A percentile compares a stretch with the other conserved stretches of the same genome.
Conservation (phyloP, 2,888 invertebrate genomes). For the Euclidia mi region DNA sequence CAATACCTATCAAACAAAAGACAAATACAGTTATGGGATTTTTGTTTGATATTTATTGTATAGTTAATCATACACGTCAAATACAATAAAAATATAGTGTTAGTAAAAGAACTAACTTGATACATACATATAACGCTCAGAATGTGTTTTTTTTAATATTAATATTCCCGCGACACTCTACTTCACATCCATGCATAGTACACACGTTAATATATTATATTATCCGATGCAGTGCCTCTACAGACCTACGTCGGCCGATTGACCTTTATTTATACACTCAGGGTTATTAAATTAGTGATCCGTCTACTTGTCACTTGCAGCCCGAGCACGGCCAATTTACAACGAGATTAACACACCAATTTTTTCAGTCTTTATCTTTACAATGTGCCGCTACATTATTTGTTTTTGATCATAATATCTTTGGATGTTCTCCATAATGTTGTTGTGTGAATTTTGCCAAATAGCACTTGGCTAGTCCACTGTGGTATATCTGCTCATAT, state of each 20-base stretch:
- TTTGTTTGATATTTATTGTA: too few species aligned
- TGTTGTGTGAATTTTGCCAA: background rate
- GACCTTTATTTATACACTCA: constrained; percentile 39
- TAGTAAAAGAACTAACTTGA: too few species aligned
- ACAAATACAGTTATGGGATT: too few species aligned
- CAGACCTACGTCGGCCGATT: constrained; percentile 26
- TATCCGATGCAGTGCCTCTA: constrained; percentile 23
- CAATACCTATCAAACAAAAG: too few species aligned
- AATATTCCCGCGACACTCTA: constrained; percentile 22
- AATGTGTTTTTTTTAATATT: too few species aligned
- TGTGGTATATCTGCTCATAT: too few species aligned
- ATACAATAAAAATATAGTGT: too few species aligned
- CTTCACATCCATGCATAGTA: background rate
- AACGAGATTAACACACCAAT: constrained; percentile 1
- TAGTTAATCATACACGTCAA: too few species aligned
- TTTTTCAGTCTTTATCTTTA: background rate
- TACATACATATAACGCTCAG: too few species aligned
- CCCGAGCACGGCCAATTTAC: constrained; percentile 6
- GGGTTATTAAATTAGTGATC: constrained; percentile 27
- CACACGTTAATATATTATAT: constrained; percentile 11
- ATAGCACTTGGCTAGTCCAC: too few species aligned
- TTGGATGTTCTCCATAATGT: background rate
- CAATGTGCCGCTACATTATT: too few species aligned
- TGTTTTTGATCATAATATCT: too few species aligned
- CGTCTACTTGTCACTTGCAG: constrained; percentile 7